Evolutionary conservation across 1,140 invertebrate genomes (phyloP).

Genomic region (Sminthurinus signatus): DNA sequence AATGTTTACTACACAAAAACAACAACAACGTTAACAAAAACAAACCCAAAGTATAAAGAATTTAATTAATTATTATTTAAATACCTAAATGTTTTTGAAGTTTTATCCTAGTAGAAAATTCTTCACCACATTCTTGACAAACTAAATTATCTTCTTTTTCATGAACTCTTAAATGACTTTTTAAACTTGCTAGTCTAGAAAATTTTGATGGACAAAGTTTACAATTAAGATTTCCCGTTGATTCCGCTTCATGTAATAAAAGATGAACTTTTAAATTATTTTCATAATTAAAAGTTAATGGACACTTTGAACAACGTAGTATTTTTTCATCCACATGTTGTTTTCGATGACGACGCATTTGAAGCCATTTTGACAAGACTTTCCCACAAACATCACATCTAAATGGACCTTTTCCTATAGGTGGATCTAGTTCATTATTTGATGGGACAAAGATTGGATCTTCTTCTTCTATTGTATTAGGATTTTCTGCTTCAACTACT

Average conservation of each 20-base stretch:
- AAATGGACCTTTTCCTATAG: slow-evolving; percentile 46
- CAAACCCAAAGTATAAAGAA: too few relatives aligned
- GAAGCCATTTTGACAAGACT: slow-evolving; percentile 51
- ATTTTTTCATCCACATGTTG: slow-evolving; percentile 59
- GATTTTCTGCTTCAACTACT: too few relatives aligned
- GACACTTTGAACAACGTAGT: slow-evolving; percentile 55
- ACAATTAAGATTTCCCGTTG: slow-evolving; percentile 59
- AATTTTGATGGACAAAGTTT: slow-evolving; percentile 54
- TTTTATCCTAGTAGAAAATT: slow-evolving; percentile 58
- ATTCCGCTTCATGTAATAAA: slow-evolving; percentile 54
- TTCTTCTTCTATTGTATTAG: too few relatives aligned
- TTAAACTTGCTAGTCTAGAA: slow-evolving; percentile 60
- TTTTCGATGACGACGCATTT: slow-evolving; percentile 53
- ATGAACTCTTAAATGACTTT: slow-evolving; percentile 62
- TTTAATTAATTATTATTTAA: too few relatives aligned
- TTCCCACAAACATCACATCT: slow-evolving; percentile 54
- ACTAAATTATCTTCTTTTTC: slow-evolving; percentile 61
- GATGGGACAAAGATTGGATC: too few relatives aligned
- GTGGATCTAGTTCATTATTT: slow-evolving; percentile 19
- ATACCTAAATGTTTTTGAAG: slow-evolving; percentile 32
- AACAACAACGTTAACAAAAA: too few relatives aligned
- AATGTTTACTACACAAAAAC: not conserved
- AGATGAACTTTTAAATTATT: slow-evolving; percentile 52
- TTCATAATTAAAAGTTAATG: slow-evolving; percentile 57
- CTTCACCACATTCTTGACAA: slow-evolving; percentile 62